Conservation (phyloP, 1,140 invertebrate species). For the Centruroides sculpturatus region DNA sequence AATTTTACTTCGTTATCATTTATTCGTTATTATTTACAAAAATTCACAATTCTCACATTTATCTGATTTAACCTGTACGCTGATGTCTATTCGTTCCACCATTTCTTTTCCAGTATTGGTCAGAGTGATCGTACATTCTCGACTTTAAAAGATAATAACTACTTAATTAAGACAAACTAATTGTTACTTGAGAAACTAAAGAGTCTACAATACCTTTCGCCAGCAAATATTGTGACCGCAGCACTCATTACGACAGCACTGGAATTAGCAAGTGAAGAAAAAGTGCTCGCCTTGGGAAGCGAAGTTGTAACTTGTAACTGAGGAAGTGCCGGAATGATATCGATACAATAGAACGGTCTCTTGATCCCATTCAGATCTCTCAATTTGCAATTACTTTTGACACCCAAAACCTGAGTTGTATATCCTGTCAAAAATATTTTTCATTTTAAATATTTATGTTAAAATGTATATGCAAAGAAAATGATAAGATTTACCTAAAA, state of each 20-base stretch:
- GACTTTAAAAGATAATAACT: slow-evolving; percentile 29
- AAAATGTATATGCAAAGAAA: neutral
- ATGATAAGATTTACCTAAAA: slow-evolving; percentile 34
- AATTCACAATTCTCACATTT: slow-evolving; percentile 21
- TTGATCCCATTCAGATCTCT: slow-evolving; percentile 48
- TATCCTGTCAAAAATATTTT: slow-evolving; percentile 46
- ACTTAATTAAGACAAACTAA: too few species aligned
- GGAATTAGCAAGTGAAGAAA: slow-evolving; percentile 34
- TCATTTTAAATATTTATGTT: too few species aligned
- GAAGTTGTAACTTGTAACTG: slow-evolving; percentile 45
- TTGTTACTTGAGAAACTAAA: too few species aligned
- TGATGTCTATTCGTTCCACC: slow-evolving; percentile 68
- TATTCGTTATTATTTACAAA: too few species aligned
- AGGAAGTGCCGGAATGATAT: slow-evolving; percentile 77
- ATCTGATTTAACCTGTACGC: slow-evolving; percentile 57
- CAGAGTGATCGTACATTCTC: slow-evolving; percentile 63
- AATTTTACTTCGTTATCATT: too few species aligned
- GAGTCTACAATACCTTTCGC: slow-evolving; percentile 36
- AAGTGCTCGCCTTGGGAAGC: slow-evolving; percentile 32
- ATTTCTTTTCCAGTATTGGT: slow-evolving; percentile 59
- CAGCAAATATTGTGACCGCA: slow-evolving; percentile 63
- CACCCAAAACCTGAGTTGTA: slow-evolving; percentile 76
- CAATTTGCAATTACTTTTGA: slow-evolving; percentile 78
- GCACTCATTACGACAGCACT: slow-evolving; percentile 57
- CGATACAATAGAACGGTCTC: slow-evolving; percentile 55